Evolutionary conservation across 2,797 vertebrate genomes (phyloP).

Genomic region (Hydrolagus colliei): DNA sequence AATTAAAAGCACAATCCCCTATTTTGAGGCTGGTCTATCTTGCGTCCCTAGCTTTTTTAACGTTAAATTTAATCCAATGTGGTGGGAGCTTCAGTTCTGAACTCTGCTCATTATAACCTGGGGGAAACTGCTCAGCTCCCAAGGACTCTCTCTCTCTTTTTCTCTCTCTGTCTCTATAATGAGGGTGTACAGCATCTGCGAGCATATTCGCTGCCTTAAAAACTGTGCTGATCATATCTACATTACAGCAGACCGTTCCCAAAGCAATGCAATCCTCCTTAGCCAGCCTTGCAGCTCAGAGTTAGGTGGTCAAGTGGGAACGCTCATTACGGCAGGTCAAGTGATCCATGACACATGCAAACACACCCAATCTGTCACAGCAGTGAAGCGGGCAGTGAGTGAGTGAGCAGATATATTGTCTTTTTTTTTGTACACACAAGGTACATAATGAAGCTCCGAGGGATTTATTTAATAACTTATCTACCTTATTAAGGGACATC

Average conservation of each 20-base stretch:
- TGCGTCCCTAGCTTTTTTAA: background rate
- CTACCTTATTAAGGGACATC: constrained; percentile 48
- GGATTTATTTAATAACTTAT: constrained; percentile 45
- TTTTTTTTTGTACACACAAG: constrained; percentile 31
- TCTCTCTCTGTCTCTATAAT: background rate
- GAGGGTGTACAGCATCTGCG: background rate
- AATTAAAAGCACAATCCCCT: background rate
- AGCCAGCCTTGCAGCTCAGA: background rate
- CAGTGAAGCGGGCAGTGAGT: background rate
- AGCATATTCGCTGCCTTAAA: background rate
- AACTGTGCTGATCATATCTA: background rate
- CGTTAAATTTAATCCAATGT: background rate
- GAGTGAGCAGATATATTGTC: background rate
- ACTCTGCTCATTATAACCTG: background rate
- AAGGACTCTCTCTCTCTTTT: too few relatives aligned
- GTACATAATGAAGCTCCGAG: constrained; percentile 36
- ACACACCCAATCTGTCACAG: constrained; percentile 33
- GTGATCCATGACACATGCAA: constrained; percentile 32
- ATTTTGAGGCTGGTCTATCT: too few relatives aligned
- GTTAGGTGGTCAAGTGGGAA: background rate
- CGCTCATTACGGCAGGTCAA: constrained; percentile 38
- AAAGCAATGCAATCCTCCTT: background rate
- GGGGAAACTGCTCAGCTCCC: background rate
- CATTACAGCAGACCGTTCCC: background rate
- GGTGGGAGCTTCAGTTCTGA: background rate